Conservation (phyloP, 2,888 invertebrate species). For the Andrena bucephala region DNA sequence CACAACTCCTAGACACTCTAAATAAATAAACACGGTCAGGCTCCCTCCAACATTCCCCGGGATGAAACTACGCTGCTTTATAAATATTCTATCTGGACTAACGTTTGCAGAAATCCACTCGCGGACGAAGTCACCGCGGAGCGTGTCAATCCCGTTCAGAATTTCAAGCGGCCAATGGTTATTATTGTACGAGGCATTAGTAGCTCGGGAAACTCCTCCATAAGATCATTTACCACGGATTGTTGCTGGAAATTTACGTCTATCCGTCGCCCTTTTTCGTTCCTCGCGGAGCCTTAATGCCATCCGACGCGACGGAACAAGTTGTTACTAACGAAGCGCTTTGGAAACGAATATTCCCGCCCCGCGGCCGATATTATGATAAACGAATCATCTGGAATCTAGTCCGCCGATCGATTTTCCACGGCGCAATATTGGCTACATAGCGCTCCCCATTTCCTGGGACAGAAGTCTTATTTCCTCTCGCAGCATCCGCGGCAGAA, state of each 20-base stretch:
- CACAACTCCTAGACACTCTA: conserved; percentile 19
- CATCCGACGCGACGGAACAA: background rate
- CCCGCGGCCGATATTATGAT: conserved; percentile 11
- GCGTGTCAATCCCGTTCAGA: background rate
- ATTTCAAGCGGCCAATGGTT: background rate
- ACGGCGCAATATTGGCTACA: conserved; percentile 27
- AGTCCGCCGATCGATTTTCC: conserved; percentile 38
- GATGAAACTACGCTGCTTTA: conserved; percentile 22
- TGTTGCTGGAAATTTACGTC: background rate
- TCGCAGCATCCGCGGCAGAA: conserved; percentile 10
- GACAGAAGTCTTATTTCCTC: conserved; percentile 41
- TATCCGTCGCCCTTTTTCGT: background rate
- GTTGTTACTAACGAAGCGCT: conserved; percentile 6
- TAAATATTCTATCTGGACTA: conserved; percentile 31
- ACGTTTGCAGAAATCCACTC: conserved; percentile 26
- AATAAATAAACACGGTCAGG: conserved; percentile 39
- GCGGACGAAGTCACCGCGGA: background rate
- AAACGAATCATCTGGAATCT: conserved; percentile 29
- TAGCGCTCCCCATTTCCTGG: conserved; percentile 35
- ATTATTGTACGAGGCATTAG: no score
- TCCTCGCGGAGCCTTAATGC: background rate
- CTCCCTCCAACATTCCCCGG: background rate
- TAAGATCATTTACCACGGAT: background rate
- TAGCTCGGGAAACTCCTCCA: background rate
- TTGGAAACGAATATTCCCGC: background rate